Evolutionary conservation across 2,888 invertebrate genomes (phyloP).

Genomic region (Drosophila mercatorum): DNA sequence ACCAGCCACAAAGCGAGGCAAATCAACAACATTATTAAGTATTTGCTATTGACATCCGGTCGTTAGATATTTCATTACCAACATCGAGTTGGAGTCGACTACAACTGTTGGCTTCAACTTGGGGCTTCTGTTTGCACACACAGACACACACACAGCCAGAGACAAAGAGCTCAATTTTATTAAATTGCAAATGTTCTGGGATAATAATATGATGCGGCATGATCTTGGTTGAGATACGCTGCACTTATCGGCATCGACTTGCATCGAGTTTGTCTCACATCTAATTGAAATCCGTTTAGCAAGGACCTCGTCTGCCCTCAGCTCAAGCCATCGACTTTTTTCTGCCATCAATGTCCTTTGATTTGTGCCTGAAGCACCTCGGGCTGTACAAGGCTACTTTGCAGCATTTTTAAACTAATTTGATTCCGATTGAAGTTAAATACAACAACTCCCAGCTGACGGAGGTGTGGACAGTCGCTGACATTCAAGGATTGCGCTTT

Average conservation of each 20-base stretch:
- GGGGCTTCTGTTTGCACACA: slow-evolving; percentile 29
- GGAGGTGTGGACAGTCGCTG: slow-evolving; percentile 14
- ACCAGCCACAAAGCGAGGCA: slow-evolving; percentile 57
- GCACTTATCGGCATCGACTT: slow-evolving; percentile 23
- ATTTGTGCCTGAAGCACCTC: slow-evolving; percentile 51
- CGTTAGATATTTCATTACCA: slow-evolving; percentile 81
- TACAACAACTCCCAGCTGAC: slow-evolving; percentile 6
- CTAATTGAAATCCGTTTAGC: slow-evolving; percentile 1
- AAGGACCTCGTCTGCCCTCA: slow-evolving; percentile 6
- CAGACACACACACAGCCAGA: slow-evolving; percentile 4
- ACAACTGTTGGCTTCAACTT: slow-evolving; percentile 9
- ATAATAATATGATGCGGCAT: slow-evolving; percentile 5
- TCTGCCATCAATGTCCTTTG: slow-evolving; percentile 60
- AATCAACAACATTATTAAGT: slow-evolving; percentile 77
- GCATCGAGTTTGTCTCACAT: slow-evolving; percentile 24
- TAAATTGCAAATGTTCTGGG: slow-evolving; percentile 51
- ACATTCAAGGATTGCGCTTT: slow-evolving; percentile 33
- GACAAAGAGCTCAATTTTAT: slow-evolving; percentile 59
- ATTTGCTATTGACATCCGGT: slow-evolving; percentile 82
- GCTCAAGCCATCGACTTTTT: slow-evolving; percentile 19
- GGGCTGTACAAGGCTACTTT: slow-evolving; percentile 56
- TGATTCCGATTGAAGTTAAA: slow-evolving; percentile 50
- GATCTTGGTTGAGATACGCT: slow-evolving; percentile 35
- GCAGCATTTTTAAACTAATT: slow-evolving; percentile 61
- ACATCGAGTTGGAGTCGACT: slow-evolving; percentile 36